These are phyloP conservation scores for Ammodytes dubius DNA, from an alignment of 2,113 vertebrate species.

Conservation along the genomic window DNA sequence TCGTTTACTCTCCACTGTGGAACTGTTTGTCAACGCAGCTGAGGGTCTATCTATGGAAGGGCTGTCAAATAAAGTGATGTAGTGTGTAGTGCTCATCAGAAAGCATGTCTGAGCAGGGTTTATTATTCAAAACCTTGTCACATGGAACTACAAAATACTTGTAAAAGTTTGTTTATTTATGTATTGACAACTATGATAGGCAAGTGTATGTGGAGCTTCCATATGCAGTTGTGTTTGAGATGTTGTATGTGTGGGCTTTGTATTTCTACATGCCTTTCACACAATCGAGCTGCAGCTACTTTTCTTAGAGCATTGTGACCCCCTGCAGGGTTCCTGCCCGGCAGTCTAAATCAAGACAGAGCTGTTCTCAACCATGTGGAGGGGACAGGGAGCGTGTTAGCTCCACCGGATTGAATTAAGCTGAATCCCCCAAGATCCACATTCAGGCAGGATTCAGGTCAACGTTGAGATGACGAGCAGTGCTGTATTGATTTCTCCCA, in stretches of 20 bases:
- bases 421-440: conserved; percentile 79
- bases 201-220: not conserved
- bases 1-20: conserved; percentile 25
- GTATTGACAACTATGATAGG: not conserved
- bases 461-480: conserved; percentile 73
- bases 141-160: not conserved
- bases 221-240: conserved; percentile 8
- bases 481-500: conserved; percentile 78
- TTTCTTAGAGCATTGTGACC: conserved; percentile 37
- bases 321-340: conserved; percentile 59
- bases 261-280: conserved; percentile 23
- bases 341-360: conserved; percentile 81
- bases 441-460: conserved; percentile 79
- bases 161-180: not conserved
- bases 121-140: conserved; percentile 27
- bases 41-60: conserved; percentile 26
- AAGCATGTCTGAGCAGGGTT: conserved; percentile 21
- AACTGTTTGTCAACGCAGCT: conserved; percentile 63
- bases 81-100: conserved; percentile 26
- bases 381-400: conserved; percentile 78
- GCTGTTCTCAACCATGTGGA: conserved; percentile 74
- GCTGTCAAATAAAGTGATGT: conserved; percentile 45
- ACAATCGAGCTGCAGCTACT: conserved; percentile 52
- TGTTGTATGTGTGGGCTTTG: not conserved
- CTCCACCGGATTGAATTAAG: conserved; percentile 78